Conservation (phyloP, 2,888 invertebrate species). For the Meloe dianella region DNA sequence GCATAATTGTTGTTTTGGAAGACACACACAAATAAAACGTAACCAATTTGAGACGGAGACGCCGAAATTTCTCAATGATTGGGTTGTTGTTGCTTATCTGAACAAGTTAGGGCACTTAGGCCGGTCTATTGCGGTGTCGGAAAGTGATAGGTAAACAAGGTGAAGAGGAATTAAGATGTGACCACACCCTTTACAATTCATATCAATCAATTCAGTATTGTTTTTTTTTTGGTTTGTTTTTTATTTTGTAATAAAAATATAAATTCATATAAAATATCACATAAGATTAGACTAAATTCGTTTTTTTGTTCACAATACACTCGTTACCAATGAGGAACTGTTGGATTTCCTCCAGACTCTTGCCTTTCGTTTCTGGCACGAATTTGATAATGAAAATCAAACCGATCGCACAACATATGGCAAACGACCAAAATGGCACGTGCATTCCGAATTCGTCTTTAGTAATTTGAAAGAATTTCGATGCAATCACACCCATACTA, state of each 20-base stretch:
- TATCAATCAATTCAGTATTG: constrained; percentile 52
- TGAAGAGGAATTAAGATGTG: constrained; percentile 50
- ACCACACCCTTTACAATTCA: constrained; percentile 47
- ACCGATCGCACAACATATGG: constrained; percentile 66
- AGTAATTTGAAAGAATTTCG: constrained; percentile 61
- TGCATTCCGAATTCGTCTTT: constrained; percentile 66
- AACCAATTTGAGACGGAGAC: not conserved
- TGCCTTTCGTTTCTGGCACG: constrained; percentile 74
- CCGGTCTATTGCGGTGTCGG: constrained; percentile 43
- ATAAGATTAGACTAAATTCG: constrained; percentile 14
- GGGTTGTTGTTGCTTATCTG: constrained; percentile 48
- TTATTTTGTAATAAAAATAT: constrained; percentile 4
- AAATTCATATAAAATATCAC: constrained; percentile 23
- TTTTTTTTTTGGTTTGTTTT: no score
- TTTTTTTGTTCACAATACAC: constrained; percentile 19
- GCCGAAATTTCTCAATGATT: constrained; percentile 28
- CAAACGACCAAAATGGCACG: constrained; percentile 70
- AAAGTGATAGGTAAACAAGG: constrained; percentile 48
- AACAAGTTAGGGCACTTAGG: constrained; percentile 56
- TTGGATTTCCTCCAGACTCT: constrained; percentile 72
- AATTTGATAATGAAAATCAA: constrained; percentile 65
- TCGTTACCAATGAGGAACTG: constrained; percentile 62
- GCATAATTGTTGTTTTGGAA: constrained; percentile 11
- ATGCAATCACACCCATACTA: constrained; percentile 59
- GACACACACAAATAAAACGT: not conserved